phyloP scores from a whole-genome alignment of 2,797 vertebrate genomes.

The Labeo calbasu region DNA sequence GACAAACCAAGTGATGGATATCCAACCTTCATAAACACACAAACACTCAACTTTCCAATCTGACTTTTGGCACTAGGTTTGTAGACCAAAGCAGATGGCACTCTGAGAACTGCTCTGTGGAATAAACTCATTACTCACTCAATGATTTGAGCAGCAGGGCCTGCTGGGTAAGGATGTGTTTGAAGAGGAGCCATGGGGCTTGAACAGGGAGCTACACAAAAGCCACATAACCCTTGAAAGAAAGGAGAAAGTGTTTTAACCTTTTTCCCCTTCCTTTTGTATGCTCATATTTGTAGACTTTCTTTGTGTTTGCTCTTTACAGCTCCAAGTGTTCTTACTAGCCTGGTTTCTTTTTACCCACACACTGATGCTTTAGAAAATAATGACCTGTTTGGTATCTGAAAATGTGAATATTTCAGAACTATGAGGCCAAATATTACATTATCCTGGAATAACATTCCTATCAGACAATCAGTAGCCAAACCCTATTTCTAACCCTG shows the following conservation, averaged over 20 bases:
- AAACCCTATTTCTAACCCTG: conserved; percentile 1
- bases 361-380: not conserved
- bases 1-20: conserved; percentile 17
- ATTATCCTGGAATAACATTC: not conserved
- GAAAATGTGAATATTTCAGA: not conserved
- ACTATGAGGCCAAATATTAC: not conserved
- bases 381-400: not conserved
- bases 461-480: not conserved
- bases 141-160: conserved; percentile 77
- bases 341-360: not conserved
- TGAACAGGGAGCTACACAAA: conserved; percentile 60
- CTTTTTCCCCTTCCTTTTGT: not conserved
- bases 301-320: not conserved
- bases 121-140: conserved; percentile 83
- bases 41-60: conserved; percentile 35
- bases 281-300: not conserved
- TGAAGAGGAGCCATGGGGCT: conserved; percentile 70
- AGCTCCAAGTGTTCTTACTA: not conserved
- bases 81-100: conserved; percentile 59
- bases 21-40: conserved; percentile 20
- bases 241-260: not conserved
- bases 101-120: conserved; percentile 57
- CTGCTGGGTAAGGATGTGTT: conserved; percentile 40
- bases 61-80: conserved; percentile 31
- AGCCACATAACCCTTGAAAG: not conserved